Conservation (phyloP, 2,888 invertebrate species). For the Dryomyza anilis region DNA sequence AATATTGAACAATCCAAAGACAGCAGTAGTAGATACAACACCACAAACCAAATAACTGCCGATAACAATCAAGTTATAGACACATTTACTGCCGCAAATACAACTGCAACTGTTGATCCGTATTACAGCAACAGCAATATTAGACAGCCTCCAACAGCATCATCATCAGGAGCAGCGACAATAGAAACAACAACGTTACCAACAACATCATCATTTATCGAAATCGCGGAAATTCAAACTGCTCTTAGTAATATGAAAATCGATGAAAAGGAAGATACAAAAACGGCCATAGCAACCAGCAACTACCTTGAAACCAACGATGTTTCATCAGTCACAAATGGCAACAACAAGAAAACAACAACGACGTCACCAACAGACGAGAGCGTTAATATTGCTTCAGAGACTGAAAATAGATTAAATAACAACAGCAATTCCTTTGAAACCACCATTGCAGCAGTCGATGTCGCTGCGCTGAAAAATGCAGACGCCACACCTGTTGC, state of each 20-base stretch:
- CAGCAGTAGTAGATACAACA: constrained; percentile 9
- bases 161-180: neutral
- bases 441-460: too few relatives aligned
- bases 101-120: too few relatives aligned
- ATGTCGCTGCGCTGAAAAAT: neutral
- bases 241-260: constrained; percentile 8
- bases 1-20: constrained; percentile 26
- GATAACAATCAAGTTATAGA: neutral
- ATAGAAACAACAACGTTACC: too few relatives aligned
- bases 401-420: neutral
- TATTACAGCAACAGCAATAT: neutral
- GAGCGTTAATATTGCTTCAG: neutral
- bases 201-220: constrained; percentile 23
- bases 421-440: neutral
- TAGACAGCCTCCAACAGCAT: neutral
- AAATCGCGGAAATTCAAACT: constrained; percentile 10
- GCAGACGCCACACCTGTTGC: too few relatives aligned
- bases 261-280: neutral
- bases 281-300: neutral
- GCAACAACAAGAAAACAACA: neutral
- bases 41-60: neutral
- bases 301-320: neutral
- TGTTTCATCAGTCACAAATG: neutral
- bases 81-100: constrained; percentile 29
- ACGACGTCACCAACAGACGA: neutral